A percentile compares a stretch with the other conserved stretches of the same genome.
Evolutionary conservation across 1,140 invertebrate species (phyloP).

Genomic region (Steinernema feltiae): DNA sequence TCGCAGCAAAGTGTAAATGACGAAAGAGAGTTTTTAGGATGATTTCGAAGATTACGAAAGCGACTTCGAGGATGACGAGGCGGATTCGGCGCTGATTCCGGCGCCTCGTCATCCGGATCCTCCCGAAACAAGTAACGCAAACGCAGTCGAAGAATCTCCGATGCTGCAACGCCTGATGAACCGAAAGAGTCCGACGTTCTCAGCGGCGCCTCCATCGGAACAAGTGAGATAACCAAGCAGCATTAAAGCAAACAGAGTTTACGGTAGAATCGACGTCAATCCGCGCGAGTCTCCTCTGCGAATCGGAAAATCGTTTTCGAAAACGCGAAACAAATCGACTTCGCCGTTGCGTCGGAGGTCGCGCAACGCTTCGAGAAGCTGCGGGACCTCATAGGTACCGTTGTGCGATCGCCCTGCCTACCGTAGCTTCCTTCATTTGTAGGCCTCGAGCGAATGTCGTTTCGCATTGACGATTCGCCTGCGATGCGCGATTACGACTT

Average conservation of each 20-base stretch:
- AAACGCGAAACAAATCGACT: not conserved
- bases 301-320: not conserved
- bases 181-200: not conserved
- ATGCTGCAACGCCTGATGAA: not conserved
- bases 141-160: not conserved
- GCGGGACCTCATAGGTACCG: not conserved
- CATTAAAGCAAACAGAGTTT: no score
- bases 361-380: not conserved
- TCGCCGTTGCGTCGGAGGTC: not conserved
- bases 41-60: not conserved
- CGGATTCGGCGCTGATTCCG: not conserved
- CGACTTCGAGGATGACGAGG: constrained; percentile 1
- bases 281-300: not conserved
- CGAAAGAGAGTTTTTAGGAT: not conserved
- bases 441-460: not conserved
- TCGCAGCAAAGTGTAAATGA: not conserved
- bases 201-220: not conserved
- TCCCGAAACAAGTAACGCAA: not conserved
- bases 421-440: not conserved
- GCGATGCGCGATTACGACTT: constrained; percentile 1
- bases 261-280: no score
- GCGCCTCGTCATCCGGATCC: no score
- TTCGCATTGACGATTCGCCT: not conserved
- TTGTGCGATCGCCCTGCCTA: not conserved
- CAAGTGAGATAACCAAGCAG: not conserved